phyloP scores from a whole-genome alignment of 2,888 invertebrate genomes.

The Himalopsyche tibetana region DNA sequence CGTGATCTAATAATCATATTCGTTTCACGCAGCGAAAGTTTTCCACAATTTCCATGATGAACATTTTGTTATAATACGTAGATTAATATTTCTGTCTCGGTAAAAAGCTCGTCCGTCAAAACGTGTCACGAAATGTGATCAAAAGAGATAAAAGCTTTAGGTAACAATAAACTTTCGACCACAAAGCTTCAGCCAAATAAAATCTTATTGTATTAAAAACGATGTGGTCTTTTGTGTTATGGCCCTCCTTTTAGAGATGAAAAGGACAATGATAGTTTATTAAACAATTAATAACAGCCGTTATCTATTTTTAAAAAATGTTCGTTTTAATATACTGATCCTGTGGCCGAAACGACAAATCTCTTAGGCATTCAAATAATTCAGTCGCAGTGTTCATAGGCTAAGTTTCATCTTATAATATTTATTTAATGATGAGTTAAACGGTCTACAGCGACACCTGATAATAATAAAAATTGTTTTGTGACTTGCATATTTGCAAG shows the following conservation, averaged over 20 bases:
- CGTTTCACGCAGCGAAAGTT: not conserved
- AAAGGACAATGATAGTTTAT: not conserved
- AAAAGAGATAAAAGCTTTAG: constrained; percentile 4
- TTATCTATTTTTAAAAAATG: not conserved
- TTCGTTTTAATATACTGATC: not conserved
- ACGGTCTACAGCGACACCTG: too few relatives aligned
- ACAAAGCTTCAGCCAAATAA: constrained; percentile 6
- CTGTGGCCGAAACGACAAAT: too few relatives aligned
- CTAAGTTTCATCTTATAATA: too few relatives aligned
- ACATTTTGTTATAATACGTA: not conserved
- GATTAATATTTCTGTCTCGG: not conserved
- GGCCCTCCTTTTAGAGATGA: not conserved
- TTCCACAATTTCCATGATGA: not conserved
- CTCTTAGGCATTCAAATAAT: too few relatives aligned
- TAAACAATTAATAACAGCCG: not conserved
- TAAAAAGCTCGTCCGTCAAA: constrained; percentile 6
- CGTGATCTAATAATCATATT: not conserved
- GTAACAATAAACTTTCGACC: constrained; percentile 21
- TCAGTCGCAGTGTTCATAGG: too few relatives aligned
- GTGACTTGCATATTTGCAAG: too few relatives aligned
- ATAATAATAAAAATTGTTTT: too few relatives aligned
- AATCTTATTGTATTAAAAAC: constrained; percentile 8
- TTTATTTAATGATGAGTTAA: too few relatives aligned
- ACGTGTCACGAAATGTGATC: not conserved
- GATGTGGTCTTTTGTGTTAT: not conserved